Base-by-base conservation (phyloP, 1,140 invertebrate genomes). In the Solen grandis region DNA sequence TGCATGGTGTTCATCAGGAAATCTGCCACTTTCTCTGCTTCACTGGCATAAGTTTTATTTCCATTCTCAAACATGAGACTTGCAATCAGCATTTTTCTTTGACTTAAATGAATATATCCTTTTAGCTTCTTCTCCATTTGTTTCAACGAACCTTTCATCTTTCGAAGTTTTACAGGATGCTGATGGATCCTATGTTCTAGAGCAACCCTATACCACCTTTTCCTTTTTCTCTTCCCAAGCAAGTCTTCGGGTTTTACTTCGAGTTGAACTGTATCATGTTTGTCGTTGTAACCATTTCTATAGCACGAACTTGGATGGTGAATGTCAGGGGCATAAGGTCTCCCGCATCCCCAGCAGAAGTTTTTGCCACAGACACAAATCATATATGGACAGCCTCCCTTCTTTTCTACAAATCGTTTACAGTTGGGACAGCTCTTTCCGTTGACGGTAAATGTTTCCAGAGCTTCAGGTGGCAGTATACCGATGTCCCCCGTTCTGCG, bases 311-410 rank as follows among this genome's bases (percentile, higher is more conserved):
- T 0, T 3, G 62, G 38, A 35, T 63, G 72, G 66, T 78, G 4
- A 22, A 33, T 33, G 38, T 52, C 33, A 41, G 16, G 5, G 65
- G 36, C 1, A 81, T 70, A 55, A 55, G 57, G 22, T 59, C 73
- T 63, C 22, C 77, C 60, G 70, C 85, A 86, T 16, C 81, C 85
- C 85, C 82, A 86, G 38, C 85, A 86, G 52, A 86, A 86, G 19
- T 25, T 38, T 0, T 35, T 46, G 5, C 73, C 74, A 38, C 85
- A 86, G 10, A 79, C 27, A 52, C 83, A 84, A 1, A 25, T 41
- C 74, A 81, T 84, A n/a, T 33, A 74, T 16, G 41, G 68, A 31
- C 83, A 81, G 3, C 83, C 83, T 16, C 74, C 83, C 35, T 75
- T 68, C 66, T 81, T 84, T 35, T 84, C 83, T 72, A 82, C 46